phyloP scores from a whole-genome alignment of 2,797 vertebrate species.

The Cuniculus paca region DNA sequence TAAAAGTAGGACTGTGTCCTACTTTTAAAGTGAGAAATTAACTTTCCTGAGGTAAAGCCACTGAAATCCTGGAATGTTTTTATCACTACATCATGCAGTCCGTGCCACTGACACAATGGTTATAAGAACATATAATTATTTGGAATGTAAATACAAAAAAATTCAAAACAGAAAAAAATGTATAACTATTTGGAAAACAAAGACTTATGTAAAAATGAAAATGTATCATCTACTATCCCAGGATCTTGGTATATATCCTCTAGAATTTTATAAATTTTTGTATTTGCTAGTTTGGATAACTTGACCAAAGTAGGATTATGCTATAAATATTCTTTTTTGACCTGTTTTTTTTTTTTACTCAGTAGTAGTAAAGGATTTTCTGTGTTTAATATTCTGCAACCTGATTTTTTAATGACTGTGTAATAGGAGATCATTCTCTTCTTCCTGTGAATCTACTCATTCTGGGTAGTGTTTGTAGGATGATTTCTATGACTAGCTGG shows the following conservation, averaged over 20 bases:
- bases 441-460: background rate
- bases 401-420: background rate
- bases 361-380: background rate
- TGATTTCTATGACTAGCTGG: background rate
- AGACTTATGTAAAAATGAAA: constrained; percentile 13
- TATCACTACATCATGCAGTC: background rate
- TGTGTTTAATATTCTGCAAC: background rate
- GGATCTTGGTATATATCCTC: background rate
- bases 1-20: background rate
- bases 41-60: background rate
- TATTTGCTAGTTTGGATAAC: background rate
- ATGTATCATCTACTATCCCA: background rate
- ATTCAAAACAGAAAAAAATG: background rate
- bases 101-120: background rate
- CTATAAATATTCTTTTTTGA: background rate
- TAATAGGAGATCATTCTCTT: background rate
- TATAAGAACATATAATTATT: background rate
- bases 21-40: background rate
- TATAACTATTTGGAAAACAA: background rate
- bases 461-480: background rate
- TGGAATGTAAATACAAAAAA: background rate
- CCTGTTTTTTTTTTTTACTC: background rate
- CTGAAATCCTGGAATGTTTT: background rate
- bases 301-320: background rate
- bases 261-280: background rate